Evolutionary conservation across 2,797 vertebrate genomes (phyloP).

Genomic region (Carcharodon carcharias): DNA sequence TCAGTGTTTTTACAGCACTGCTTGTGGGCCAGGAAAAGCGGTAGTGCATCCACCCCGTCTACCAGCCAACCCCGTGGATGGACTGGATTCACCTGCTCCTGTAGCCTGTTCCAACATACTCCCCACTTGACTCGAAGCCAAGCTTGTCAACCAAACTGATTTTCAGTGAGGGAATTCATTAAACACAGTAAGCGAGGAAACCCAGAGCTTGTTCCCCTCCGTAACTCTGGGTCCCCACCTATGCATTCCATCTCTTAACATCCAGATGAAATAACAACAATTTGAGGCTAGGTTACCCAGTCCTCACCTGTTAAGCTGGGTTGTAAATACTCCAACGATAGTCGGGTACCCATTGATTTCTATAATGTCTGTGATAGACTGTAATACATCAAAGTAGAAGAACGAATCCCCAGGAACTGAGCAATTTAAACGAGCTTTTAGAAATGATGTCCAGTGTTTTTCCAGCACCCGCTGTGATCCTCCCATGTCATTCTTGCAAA

Average conservation of each 20-base stretch:
- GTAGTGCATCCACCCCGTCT: not conserved
- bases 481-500: conserved; percentile 95
- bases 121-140: not conserved
- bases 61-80: not conserved
- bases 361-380: conserved; percentile 91
- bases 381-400: conserved; percentile 97
- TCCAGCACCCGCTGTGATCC: conserved; percentile 93
- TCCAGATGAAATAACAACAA: not conserved
- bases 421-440: conserved; percentile 93
- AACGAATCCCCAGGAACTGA: conserved; percentile 95
- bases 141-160: not conserved
- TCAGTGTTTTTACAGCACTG: not conserved
- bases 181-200: not conserved
- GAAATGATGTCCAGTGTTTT: conserved; percentile 96
- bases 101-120: not conserved
- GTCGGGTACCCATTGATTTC: conserved; percentile 80
- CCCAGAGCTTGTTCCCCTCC: not conserved
- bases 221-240: not conserved
- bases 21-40: not conserved
- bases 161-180: not conserved
- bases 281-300: conserved; percentile 42
- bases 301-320: conserved; percentile 92
- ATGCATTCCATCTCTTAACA: not conserved
- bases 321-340: conserved; percentile 91
- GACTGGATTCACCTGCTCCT: not conserved